phyloP scores from a whole-genome alignment of 2,888 invertebrate genomes.

The Zele albiditarsus region DNA sequence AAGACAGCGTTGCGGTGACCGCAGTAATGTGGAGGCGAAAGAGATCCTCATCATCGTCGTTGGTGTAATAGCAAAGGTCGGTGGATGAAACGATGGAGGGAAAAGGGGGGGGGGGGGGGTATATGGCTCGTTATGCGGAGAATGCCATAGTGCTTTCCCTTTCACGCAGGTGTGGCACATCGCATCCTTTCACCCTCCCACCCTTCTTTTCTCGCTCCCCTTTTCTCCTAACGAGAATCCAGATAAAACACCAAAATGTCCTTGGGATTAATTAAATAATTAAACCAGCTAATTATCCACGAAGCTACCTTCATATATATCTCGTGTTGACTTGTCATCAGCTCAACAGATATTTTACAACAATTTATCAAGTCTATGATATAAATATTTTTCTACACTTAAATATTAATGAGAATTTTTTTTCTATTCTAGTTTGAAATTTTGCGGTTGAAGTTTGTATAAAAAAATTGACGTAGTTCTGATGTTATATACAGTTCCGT shows the following conservation, averaged over 20 bases:
- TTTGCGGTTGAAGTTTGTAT: too few relatives aligned
- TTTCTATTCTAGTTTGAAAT: too few relatives aligned
- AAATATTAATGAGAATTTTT: too few relatives aligned
- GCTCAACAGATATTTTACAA: background rate
- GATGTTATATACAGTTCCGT: too few relatives aligned
- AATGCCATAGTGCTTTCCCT: conserved; percentile 15
- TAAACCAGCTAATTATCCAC: conserved; percentile 63
- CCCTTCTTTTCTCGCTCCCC: background rate
- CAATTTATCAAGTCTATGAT: background rate
- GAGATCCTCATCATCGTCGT: conserved; percentile 47
- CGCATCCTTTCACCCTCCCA: conserved; percentile 16
- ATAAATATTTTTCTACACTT: too few relatives aligned
- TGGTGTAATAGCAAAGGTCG: conserved; percentile 42
- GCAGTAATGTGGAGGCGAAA: conserved; percentile 2
- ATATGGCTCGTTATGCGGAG: conserved; percentile 35
- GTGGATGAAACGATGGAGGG: conserved; percentile 4
- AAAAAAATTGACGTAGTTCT: too few relatives aligned
- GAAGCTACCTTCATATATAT: background rate
- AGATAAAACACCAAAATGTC: conserved; percentile 65
- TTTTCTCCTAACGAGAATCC: conserved; percentile 63
- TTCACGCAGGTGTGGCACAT: conserved; percentile 37
- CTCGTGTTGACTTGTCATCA: conserved; percentile 1
- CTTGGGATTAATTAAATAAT: conserved; percentile 69
- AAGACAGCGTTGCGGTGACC: conserved; percentile 17
- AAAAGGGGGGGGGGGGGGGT: conserved; percentile 10